Conservation (phyloP, 1,140 invertebrate species). For the Drosophila nigrodunni region DNA sequence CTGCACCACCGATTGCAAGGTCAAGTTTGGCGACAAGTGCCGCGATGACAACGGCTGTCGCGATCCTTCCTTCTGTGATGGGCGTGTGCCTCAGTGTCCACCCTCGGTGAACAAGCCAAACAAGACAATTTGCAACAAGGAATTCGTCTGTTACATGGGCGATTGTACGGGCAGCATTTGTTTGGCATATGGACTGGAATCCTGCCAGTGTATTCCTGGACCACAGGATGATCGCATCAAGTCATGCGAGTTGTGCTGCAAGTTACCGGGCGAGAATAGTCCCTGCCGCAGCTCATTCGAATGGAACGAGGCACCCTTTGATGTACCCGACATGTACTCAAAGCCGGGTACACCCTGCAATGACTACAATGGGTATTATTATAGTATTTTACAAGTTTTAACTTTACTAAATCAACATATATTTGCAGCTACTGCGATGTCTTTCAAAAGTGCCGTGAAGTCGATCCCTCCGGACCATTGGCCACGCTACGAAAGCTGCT, state of each 20-base stretch:
- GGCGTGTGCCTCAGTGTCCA: constrained; percentile 92
- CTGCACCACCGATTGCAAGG: constrained; percentile 94
- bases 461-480: constrained; percentile 97
- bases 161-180: constrained; percentile 97
- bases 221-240: constrained; percentile 91
- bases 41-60: constrained; percentile 97
- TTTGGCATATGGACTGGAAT: constrained; percentile 96
- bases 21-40: constrained; percentile 94
- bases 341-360: constrained; percentile 98
- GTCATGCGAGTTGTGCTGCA: constrained; percentile 95
- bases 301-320: constrained; percentile 94
- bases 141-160: constrained; percentile 97
- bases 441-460: constrained; percentile 98
- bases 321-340: constrained; percentile 96
- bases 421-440: constrained; percentile 96
- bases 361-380: constrained; percentile 94
- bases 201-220: constrained; percentile 95
- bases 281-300: constrained; percentile 94
- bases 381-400: background rate
- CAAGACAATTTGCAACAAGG: constrained; percentile 96
- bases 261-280: constrained; percentile 92
- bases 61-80: constrained; percentile 95
- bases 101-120: constrained; percentile 96
- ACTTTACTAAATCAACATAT: background rate
- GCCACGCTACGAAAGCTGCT: constrained; percentile 94